phyloP scores from a whole-genome alignment of 2,113 vertebrate species.

The Sardina pilchardus region DNA sequence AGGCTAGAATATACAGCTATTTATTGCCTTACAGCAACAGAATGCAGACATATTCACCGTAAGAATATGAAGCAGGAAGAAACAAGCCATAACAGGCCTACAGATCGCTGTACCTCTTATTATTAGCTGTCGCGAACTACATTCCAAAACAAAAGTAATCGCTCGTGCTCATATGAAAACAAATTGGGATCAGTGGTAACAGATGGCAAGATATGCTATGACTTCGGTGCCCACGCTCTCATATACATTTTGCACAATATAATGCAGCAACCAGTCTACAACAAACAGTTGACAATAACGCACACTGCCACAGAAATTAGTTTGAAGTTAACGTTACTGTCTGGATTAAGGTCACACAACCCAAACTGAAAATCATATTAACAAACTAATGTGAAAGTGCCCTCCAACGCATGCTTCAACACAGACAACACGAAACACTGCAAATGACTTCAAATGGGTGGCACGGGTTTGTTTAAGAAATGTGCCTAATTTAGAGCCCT shows the following conservation, averaged over 20 bases:
- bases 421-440: conserved; percentile 40
- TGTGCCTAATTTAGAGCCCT: conserved; percentile 28
- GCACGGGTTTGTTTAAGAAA: conserved; percentile 29
- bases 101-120: not conserved
- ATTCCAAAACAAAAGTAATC: not conserved
- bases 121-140: not conserved
- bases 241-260: not conserved
- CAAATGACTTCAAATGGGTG: conserved; percentile 5
- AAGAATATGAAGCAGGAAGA: not conserved
- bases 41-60: not conserved
- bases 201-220: not conserved
- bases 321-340: not conserved
- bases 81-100: not conserved
- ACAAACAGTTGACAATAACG: not conserved
- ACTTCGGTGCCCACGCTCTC: not conserved
- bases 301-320: conserved; percentile 40
- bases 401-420: not conserved
- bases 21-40: not conserved
- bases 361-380: not conserved
- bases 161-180: not conserved
- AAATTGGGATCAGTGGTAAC: not conserved
- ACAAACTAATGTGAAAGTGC: not conserved
- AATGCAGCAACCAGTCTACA: not conserved
- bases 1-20: not conserved
- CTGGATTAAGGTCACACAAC: not conserved